Conservation (phyloP, 2,797 vertebrate species). For the Anabacerthia variegaticeps region DNA sequence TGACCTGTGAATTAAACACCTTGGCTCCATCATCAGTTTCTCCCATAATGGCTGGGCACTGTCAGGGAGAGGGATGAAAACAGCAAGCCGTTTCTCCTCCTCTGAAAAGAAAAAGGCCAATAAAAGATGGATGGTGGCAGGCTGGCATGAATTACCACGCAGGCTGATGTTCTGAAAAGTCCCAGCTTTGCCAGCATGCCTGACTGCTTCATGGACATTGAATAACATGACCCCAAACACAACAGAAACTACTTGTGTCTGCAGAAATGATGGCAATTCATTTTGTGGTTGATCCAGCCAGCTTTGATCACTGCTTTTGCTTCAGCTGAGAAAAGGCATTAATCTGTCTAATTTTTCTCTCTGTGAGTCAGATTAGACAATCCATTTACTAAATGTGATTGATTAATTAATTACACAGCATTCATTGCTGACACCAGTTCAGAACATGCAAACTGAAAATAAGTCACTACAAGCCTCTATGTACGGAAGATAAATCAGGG, state of each 20-base stretch:
- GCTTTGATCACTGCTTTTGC: not conserved
- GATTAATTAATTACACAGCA: not conserved
- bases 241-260: not conserved
- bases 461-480: not conserved
- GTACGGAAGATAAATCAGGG: not conserved
- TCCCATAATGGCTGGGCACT: not conserved
- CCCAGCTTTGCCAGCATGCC: constrained; percentile 8
- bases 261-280: constrained; percentile 1
- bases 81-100: not conserved
- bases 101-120: constrained; percentile 12
- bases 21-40: not conserved
- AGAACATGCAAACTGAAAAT: not conserved
- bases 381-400: constrained; percentile 28
- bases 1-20: not conserved
- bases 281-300: constrained; percentile 5
- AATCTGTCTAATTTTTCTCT: constrained; percentile 18
- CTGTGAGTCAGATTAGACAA: constrained; percentile 22
- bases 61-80: not conserved
- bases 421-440: not conserved
- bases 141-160: not conserved
- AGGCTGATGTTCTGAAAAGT: not conserved
- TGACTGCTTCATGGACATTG: not conserved
- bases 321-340: constrained; percentile 26
- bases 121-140: constrained; percentile 11
- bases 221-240: not conserved